Conservation (phyloP, 92 coral and sea anemone species). For the Parazoanthus swiftii region DNA sequence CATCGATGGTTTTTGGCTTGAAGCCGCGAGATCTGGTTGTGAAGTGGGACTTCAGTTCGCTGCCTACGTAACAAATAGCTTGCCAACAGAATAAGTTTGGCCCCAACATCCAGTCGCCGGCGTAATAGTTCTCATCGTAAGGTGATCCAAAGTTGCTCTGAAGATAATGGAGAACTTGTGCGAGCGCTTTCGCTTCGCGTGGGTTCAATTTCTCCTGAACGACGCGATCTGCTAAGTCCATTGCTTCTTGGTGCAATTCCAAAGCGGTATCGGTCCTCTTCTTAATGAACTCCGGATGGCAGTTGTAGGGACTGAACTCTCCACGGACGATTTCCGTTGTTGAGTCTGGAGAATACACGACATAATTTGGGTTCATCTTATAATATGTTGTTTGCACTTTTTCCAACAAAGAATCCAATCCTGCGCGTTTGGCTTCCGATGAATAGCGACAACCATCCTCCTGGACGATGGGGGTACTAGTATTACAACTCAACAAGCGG, state of each 20-base stretch:
- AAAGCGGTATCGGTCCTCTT: conserved; percentile 72
- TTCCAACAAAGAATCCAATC: conserved; percentile 59
- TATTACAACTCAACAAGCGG: background rate
- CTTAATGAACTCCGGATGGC: conserved; percentile 83
- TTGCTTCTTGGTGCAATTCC: conserved; percentile 52
- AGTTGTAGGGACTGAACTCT: conserved; percentile 87
- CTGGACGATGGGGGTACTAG: conserved; percentile 14
- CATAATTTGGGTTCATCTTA: conserved; percentile 75
- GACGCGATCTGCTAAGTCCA: conserved; percentile 24
- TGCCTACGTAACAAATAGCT: conserved; percentile 81
- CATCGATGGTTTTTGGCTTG: conserved; percentile 69
- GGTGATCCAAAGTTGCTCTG: conserved; percentile 94
- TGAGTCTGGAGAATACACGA: conserved; percentile 69
- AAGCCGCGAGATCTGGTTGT: conserved; percentile 58
- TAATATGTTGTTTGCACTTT: conserved; percentile 74
- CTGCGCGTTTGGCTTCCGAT: conserved; percentile 70
- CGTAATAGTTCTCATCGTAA: conserved; percentile 94
- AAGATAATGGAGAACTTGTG: conserved; percentile 83
- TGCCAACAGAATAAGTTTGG: conserved; percentile 93
- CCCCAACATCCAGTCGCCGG: conserved; percentile 98
- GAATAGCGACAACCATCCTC: conserved; percentile 53
- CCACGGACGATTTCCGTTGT: conserved; percentile 52
- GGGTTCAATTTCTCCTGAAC: conserved; percentile 68
- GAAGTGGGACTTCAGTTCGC: conserved; percentile 75
- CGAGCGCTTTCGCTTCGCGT: conserved; percentile 81